Conservation (phyloP, 2,888 invertebrate species). For the Platyscelio sp. region DNA sequence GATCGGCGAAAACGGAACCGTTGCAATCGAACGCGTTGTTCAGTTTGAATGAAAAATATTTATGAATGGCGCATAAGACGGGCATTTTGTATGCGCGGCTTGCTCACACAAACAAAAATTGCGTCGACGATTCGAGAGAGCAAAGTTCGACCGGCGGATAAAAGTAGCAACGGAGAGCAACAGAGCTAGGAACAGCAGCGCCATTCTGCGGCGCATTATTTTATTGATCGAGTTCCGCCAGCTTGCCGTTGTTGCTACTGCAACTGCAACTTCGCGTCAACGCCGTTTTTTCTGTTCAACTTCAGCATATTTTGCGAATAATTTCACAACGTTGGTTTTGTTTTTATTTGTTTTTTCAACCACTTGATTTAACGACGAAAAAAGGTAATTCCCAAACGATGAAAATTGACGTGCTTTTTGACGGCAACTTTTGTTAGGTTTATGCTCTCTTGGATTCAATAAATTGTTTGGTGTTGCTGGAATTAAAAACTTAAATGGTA, state of each 20-base stretch:
- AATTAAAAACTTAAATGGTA: too few species aligned
- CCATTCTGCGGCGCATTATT: conserved; percentile 81
- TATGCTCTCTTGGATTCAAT: too few species aligned
- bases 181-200: conserved; percentile 78
- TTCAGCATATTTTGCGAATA: too few species aligned
- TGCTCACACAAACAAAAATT: conserved; percentile 53
- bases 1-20: neutral
- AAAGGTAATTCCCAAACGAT: too few species aligned
- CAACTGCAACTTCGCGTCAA: conserved; percentile 43
- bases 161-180: conserved; percentile 59
- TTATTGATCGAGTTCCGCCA: conserved; percentile 83
- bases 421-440: too few species aligned
- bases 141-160: conserved; percentile 65
- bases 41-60: conserved; percentile 48
- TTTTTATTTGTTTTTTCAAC: too few species aligned
- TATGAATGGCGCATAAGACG: conserved; percentile 35
- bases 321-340: too few species aligned
- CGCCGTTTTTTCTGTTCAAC: conserved; percentile 23
- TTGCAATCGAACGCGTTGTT: conserved; percentile 33
- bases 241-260: conserved; percentile 37
- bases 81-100: conserved; percentile 49
- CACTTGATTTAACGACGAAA: too few species aligned
- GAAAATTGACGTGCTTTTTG: too few species aligned
- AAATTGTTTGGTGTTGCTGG: too few species aligned
- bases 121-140: conserved; percentile 38